Evolutionary conservation across 2,888 invertebrate species (phyloP).

Genomic region (Noctua pronuba): DNA sequence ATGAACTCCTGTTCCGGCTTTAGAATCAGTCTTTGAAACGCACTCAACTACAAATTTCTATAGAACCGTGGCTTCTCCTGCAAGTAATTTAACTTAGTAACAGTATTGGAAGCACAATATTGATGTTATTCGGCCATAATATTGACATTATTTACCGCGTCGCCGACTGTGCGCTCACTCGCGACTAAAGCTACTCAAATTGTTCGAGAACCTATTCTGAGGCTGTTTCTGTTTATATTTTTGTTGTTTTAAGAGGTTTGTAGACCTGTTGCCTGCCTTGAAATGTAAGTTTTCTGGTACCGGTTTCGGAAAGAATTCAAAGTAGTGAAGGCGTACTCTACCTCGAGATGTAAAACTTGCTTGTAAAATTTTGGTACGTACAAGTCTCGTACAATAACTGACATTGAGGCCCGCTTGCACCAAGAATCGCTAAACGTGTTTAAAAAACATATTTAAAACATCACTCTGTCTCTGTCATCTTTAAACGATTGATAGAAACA

Average conservation of each 20-base stretch:
- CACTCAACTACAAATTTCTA: conserved; percentile 31
- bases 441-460: too few relatives aligned
- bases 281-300: background rate
- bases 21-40: conserved; percentile 7
- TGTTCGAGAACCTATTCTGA: conserved; percentile 67
- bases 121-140: conserved; percentile 56
- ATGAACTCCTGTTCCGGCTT: background rate
- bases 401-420: background rate
- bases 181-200: conserved; percentile 72
- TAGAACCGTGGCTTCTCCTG: background rate
- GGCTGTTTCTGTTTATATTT: conserved; percentile 40
- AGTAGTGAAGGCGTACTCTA: background rate
- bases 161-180: conserved; percentile 58
- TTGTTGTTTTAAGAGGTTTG: conserved; percentile 39
- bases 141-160: conserved; percentile 69
- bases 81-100: conserved; percentile 33
- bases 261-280: conserved; percentile 11
- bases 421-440: too few relatives aligned
- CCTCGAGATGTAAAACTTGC: background rate
- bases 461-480: too few relatives aligned
- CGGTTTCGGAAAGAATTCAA: background rate
- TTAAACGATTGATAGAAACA: too few relatives aligned
- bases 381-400: background rate
- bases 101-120: conserved; percentile 49
- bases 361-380: background rate